Percentiles rank a stretch among this genome's conserved stretches.
These are phyloP conservation scores for Porites divaricata DNA, from an alignment of 92 coral and sea anemone genomes.

Conservation along the genomic window DNA sequence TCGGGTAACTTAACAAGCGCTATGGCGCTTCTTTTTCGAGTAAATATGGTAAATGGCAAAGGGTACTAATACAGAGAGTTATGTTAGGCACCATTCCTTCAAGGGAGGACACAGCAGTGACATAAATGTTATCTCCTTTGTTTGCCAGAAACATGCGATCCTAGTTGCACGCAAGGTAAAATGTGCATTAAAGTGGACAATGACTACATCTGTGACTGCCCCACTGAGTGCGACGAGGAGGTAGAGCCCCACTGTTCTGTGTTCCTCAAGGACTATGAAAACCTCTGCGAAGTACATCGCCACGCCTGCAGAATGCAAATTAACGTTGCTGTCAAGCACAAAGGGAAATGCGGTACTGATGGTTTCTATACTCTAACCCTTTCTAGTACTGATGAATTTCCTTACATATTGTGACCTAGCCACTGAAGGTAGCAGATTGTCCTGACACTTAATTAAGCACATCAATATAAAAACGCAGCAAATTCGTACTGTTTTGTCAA, in stretches of 20 bases:
- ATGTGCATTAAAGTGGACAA: slow-evolving; percentile 54
- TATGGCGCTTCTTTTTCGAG: no score
- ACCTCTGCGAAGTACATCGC: slow-evolving; percentile 74
- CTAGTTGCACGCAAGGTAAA: slow-evolving; percentile 60
- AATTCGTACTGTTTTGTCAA: no score
- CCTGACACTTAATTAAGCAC: no score
- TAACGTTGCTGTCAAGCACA: slow-evolving; percentile 67
- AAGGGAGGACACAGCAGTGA: no score
- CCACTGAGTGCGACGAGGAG: slow-evolving; percentile 45
- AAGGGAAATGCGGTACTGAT: slow-evolving; percentile 69
- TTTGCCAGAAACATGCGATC: slow-evolving; percentile 33
- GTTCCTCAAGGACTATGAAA: slow-evolving; percentile 58
- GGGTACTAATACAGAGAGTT: no score
- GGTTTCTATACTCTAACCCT: not conserved
- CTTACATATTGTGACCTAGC: no score
- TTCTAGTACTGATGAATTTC: no score
- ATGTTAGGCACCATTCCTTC: no score
- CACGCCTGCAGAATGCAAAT: slow-evolving; percentile 68
- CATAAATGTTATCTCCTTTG: not conserved
- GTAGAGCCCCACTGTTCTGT: slow-evolving; percentile 66
- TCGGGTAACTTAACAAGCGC: no score
- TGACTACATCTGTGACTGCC: slow-evolving; percentile 57
- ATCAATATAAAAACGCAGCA: no score
- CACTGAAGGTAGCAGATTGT: no score
- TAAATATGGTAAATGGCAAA: no score